Base-by-base conservation (phyloP, 2,797 vertebrate genomes). In the Siniperca scherzeri region DNA sequence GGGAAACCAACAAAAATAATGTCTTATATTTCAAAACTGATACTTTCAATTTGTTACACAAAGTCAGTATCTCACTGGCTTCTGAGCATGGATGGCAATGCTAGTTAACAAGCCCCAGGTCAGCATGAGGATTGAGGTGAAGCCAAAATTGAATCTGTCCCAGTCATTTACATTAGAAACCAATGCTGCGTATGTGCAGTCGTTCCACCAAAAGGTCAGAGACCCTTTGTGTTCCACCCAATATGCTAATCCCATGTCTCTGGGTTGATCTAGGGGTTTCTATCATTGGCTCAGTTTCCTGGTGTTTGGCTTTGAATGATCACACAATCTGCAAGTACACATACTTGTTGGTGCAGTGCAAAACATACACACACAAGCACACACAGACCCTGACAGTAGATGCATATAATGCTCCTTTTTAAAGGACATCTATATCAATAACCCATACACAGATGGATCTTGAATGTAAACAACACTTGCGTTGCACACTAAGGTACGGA, bases 161-260 rank as follows among this genome's bases (percentile, higher is more conserved):
- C 61, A 65, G 38, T 78, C 71, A 79, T 88, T 87, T 82, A 80
- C 68, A 76, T 80, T 79, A 85, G 74, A 72, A 88, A 74, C 64
- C 65, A 70, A 27, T 56, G 70, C 64, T 81, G 48, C 19, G n/a
- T 74, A 46, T 89, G 74, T 85, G 69, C 40, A 65, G 59, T 40
- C n/a, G 48, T 64, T 74, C 38, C 38, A 73, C 77, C 40, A 30
- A 89, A 87, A 83, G 80, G 86, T 85, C 86, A 81, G 16, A 59
- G 38, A 74, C 53, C 33, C n/a, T 85, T 85, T 86, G 65, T 83
- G n/a, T 78, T 82, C 68, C n/a, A 74, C 59, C 62, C 64, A 85
- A 77, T 75, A 82, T 83, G 66, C 66, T 78, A 82, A 85, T 83
- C 56, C 27, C 25, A 25, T 57, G 44, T 42, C 74, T 80, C 53